phyloP scores from a whole-genome alignment of 2,888 invertebrate species.

The Drosophila falleni region DNA sequence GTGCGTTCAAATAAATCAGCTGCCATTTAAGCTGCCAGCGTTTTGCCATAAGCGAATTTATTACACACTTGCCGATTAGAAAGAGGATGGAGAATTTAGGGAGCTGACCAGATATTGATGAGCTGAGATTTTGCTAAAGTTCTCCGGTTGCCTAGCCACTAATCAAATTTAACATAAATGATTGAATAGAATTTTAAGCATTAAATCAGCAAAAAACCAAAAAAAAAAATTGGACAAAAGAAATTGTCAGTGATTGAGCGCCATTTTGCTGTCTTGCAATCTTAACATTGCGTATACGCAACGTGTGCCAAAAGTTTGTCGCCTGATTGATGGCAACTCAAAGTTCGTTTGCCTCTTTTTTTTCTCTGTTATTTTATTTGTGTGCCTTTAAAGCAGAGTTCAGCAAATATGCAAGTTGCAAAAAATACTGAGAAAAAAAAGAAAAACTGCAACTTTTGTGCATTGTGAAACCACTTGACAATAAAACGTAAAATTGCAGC shows the following conservation, averaged over 20 bases:
- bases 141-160: slow-evolving; percentile 55
- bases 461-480: slow-evolving; percentile 76
- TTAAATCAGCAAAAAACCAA: slow-evolving; percentile 47
- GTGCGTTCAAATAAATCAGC: slow-evolving; percentile 74
- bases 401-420: slow-evolving; percentile 21
- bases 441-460: slow-evolving; percentile 41
- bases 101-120: slow-evolving; percentile 65
- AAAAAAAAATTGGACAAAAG: slow-evolving; percentile 1
- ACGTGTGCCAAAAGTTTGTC: slow-evolving; percentile 50
- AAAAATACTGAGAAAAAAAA: too few species aligned
- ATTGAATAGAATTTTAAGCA: slow-evolving; percentile 79
- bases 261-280: slow-evolving; percentile 26
- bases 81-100: not conserved
- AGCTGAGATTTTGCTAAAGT: slow-evolving; percentile 42
- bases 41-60: slow-evolving; percentile 76
- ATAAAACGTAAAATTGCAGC: slow-evolving; percentile 69
- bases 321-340: slow-evolving; percentile 65
- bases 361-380: not conserved
- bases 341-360: slow-evolving; percentile 52
- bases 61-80: slow-evolving; percentile 59
- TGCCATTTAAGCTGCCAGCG: slow-evolving; percentile 74
- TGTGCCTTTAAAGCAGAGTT: slow-evolving; percentile 31
- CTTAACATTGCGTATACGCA: slow-evolving; percentile 53
- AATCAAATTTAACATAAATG: slow-evolving; percentile 81
- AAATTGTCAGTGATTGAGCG: slow-evolving; percentile 75